Conservation (phyloP, 2,888 invertebrate genomes). For the Cyrtodaria siliqua region DNA sequence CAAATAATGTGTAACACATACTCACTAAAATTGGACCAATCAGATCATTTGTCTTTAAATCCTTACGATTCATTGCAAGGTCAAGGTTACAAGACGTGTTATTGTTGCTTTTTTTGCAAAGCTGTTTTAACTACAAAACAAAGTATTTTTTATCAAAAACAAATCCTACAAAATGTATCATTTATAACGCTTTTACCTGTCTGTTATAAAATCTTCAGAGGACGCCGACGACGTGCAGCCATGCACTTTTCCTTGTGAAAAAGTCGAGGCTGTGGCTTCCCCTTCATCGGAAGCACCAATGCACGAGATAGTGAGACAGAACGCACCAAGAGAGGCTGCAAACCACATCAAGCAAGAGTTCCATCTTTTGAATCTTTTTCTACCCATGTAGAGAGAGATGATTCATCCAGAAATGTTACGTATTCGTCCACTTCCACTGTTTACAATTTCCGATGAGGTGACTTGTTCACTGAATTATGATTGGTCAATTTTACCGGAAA, state of each 20-base stretch:
- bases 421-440: neutral
- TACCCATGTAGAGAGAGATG: constrained; percentile 35
- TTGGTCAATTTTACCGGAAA: constrained; percentile 29
- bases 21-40: neutral
- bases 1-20: neutral
- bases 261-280: constrained; percentile 4
- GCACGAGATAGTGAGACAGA: constrained; percentile 64
- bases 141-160: too few relatives aligned
- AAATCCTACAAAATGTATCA: too few relatives aligned
- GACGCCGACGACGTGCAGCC: too few relatives aligned
- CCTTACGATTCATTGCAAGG: neutral
- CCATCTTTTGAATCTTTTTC: constrained; percentile 63
- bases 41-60: neutral
- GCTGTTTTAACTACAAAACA: too few relatives aligned
- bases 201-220: too few relatives aligned
- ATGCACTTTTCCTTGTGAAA: neutral
- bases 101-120: too few relatives aligned
- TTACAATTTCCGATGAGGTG: constrained; percentile 14
- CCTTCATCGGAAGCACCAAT: constrained; percentile 51
- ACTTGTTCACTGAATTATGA: constrained; percentile 14
- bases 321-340: constrained; percentile 68
- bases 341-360: constrained; percentile 70
- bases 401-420: constrained; percentile 4
- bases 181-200: too few relatives aligned
- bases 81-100: constrained; percentile 10